These are phyloP conservation scores for Gobius niger DNA, from an alignment of 2,113 vertebrate species.

Conservation along the genomic window DNA sequence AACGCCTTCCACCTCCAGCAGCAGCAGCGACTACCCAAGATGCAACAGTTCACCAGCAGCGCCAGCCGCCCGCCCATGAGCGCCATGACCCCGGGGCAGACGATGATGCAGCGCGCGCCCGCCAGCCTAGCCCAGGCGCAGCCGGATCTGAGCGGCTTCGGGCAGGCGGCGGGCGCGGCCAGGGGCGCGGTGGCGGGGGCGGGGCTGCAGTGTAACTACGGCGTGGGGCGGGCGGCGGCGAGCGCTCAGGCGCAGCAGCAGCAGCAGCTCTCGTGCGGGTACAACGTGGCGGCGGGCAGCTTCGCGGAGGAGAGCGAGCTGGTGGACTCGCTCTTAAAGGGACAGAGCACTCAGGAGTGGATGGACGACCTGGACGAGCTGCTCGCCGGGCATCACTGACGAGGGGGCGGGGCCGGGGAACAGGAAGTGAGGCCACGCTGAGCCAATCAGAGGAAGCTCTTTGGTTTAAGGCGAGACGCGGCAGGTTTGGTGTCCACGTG, in stretches of 20 bases:
- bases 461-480: too few relatives aligned
- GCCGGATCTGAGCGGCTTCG: slow-evolving; percentile 84
- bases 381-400: slow-evolving; percentile 85
- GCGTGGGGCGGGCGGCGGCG: slow-evolving; percentile 81
- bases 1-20: slow-evolving; percentile 81
- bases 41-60: slow-evolving; percentile 80
- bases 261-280: slow-evolving; percentile 88
- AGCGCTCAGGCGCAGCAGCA: slow-evolving; percentile 62
- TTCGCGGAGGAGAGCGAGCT: slow-evolving; percentile 89
- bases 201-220: slow-evolving; percentile 88
- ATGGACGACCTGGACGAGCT: slow-evolving; percentile 95
- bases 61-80: slow-evolving; percentile 82
- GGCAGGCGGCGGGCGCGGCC: slow-evolving; percentile 66
- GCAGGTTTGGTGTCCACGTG: too few relatives aligned
- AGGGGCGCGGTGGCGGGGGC: slow-evolving; percentile 68
- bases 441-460: too few relatives aligned
- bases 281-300: slow-evolving; percentile 80
- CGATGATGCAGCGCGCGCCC: slow-evolving; percentile 82
- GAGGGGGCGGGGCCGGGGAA: neutral
- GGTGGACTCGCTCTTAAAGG: slow-evolving; percentile 94
- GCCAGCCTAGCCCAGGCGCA: slow-evolving; percentile 69
- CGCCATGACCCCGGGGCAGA: slow-evolving; percentile 80
- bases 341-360: slow-evolving; percentile 95
- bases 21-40: slow-evolving; percentile 82
- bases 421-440: neutral